Evolutionary conservation across 1,140 invertebrate genomes (phyloP), one percentile per base, ranked within the genome.

Genomic region (Tachypleus tridentatus): DNA sequence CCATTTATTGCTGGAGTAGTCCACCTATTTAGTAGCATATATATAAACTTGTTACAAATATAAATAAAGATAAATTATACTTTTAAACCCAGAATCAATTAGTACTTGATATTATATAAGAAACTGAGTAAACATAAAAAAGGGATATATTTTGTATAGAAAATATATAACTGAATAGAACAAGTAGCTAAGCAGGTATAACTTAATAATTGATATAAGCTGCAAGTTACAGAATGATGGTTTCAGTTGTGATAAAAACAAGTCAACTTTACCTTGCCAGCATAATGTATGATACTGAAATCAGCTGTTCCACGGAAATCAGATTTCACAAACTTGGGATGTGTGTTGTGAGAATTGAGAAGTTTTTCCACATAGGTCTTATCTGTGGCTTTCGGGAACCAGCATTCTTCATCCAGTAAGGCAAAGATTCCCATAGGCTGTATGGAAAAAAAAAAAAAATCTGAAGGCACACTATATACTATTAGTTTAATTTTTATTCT

Each of bases 301-400:
- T 98, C 95, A 52, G 93, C 92, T 29, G 93, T 86, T 7, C 91
- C 92, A 61, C 95, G 82, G 82, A 99, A 98, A 75, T 99, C 96
- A 10, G 94, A 95, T 76, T 98, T 98, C 80, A 94, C 85, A 76
- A 98, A 99, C 77, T 99, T 99, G 0, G 96, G 92, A 79, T 99
- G 96, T 49, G 86, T 85, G 59, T 85, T 87, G 77, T 99, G 96
- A n/a, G 95, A 91, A 49, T 85, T 86, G 0, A 94, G 85, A 9
- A 99, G 79, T 76, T 99, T 99, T 68, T 99, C 97, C 3, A 98
- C 95, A 76, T 98, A 97, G 0, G 93, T 93, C 76, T 97, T 97
- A 77, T 99, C 97, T 3, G 95, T 99, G 0, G 97, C 96, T 80
- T 99, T 99, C 0, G 97, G 97, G 84, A 99, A 98, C 86, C 93